Percentiles rank a stretch among this genome's conserved stretches.
phyloP scores from a whole-genome alignment of 1,140 invertebrate species.

The Zelostemma sp. region DNA sequence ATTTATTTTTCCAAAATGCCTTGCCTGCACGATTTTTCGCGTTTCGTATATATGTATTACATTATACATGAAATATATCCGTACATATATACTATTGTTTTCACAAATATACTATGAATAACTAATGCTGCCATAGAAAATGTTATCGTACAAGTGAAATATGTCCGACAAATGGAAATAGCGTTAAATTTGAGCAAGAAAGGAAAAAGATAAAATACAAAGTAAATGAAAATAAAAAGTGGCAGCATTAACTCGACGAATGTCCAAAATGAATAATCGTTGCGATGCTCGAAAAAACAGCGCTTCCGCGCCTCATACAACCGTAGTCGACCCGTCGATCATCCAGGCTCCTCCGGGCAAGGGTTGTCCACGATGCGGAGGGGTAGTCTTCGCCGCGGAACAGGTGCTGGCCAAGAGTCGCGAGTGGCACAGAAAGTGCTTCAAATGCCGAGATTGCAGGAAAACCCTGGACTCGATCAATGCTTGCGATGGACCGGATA shows the following conservation, averaged over 20 bases:
- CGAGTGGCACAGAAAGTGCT: conserved; percentile 98
- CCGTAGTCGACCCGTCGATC: conserved; percentile 81
- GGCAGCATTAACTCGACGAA: conserved; percentile 23
- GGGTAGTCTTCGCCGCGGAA: conserved; percentile 91
- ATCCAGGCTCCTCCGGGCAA: conserved; percentile 87
- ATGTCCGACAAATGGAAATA: no score
- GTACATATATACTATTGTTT: no score
- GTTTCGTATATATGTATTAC: no score
- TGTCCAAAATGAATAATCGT: conserved; percentile 7
- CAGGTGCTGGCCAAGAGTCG: conserved; percentile 88
- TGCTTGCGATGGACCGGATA: conserved; percentile 90
- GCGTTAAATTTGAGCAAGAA: no score
- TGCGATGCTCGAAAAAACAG: no score
- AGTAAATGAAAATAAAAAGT: conserved; percentile 25
- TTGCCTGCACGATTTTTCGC: no score
- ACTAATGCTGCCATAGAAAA: no score
- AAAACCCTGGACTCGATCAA: conserved; percentile 93
- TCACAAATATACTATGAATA: no score
- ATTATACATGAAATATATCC: no score
- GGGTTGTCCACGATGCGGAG: conserved; percentile 91
- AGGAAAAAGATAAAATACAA: conserved; percentile 19
- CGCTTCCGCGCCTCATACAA: conserved; percentile 79
- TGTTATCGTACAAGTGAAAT: no score
- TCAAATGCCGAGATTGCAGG: conserved; percentile 92
- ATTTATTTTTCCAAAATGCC: no score